Evolutionary conservation across 2,113 vertebrate genomes (phyloP).

Genomic region (Vulpes vulpes): DNA sequence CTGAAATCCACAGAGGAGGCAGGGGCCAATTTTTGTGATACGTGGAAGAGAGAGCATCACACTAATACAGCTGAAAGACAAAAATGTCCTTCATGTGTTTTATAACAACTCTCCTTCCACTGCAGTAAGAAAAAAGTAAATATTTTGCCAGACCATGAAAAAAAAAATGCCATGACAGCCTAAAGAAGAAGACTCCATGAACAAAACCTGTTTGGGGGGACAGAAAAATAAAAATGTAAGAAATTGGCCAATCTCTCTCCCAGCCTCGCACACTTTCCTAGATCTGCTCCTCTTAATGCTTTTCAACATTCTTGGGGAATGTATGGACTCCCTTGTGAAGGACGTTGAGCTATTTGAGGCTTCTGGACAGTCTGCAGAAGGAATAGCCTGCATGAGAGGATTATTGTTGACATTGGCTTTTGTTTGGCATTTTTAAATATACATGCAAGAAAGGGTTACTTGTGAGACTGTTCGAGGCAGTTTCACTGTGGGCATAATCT

Average conservation of each 20-base stretch:
- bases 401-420: constrained; percentile 9
- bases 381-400: neutral
- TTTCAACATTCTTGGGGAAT: constrained; percentile 38
- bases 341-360: neutral
- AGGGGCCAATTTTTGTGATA: neutral
- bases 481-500: neutral
- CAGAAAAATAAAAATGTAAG: neutral
- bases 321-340: neutral
- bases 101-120: neutral
- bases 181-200: neutral
- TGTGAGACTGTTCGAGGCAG: neutral
- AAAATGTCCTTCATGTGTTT: neutral
- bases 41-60: neutral
- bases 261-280: neutral
- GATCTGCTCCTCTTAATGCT: neutral
- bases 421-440: neutral
- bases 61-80: neutral
- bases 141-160: neutral
- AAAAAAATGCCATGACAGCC: neutral
- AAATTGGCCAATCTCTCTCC: neutral
- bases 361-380: neutral
- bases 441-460: neutral
- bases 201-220: neutral
- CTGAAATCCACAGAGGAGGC: neutral
- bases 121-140: constrained; percentile 22